A percentile compares a stretch with the other conserved stretches of the same genome.
Conservation (phyloP, 2,797 vertebrate genomes). For the Sebastes aleutianus region DNA sequence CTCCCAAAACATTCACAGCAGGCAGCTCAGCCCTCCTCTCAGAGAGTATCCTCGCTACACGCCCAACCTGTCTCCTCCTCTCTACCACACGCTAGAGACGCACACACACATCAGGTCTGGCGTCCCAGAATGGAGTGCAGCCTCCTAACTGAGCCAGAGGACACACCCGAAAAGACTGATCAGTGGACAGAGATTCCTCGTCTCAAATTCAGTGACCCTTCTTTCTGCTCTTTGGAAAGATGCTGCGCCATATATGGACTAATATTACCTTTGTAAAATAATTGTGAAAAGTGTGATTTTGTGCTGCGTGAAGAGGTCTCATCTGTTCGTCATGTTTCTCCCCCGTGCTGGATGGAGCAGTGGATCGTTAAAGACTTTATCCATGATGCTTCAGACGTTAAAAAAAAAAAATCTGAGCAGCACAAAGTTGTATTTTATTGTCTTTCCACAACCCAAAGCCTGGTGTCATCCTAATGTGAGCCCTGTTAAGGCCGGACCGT, state of each 20-base stretch:
- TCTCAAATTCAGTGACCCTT: slow-evolving; percentile 20
- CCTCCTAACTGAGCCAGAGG: slow-evolving; percentile 83
- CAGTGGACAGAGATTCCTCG: slow-evolving; percentile 24
- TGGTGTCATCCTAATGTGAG: slow-evolving; percentile 58
- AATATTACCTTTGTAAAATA: slow-evolving; percentile 58
- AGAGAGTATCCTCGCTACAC: slow-evolving; percentile 87
- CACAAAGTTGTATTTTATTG: slow-evolving; percentile 39
- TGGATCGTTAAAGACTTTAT: slow-evolving; percentile 29
- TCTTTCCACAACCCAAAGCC: slow-evolving; percentile 46
- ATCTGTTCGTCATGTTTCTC: slow-evolving; percentile 15
- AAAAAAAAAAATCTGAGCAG: slow-evolving; percentile 10
- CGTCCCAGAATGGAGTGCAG: slow-evolving; percentile 91
- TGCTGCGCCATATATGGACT: slow-evolving; percentile 35
- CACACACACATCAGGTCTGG: slow-evolving; percentile 82
- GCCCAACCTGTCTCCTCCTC: slow-evolving; percentile 90
- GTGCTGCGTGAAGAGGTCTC: slow-evolving; percentile 57
- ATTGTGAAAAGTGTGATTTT: slow-evolving; percentile 62
- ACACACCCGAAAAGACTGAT: slow-evolving; percentile 27
- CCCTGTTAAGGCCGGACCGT: slow-evolving; percentile 23
- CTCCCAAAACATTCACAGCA: slow-evolving; percentile 87
- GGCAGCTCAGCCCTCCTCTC: slow-evolving; percentile 86
- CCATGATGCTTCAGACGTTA: slow-evolving; percentile 7
- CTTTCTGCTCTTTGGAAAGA: slow-evolving; percentile 38
- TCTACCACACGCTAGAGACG: slow-evolving; percentile 91
- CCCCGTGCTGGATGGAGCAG: slow-evolving; percentile 39